Percentiles rank a stretch among this genome's conserved stretches.
Conservation (phyloP, 37 sponge, comb jelly and placozoan genomes). For the Diacarnus erythraeanus region DNA sequence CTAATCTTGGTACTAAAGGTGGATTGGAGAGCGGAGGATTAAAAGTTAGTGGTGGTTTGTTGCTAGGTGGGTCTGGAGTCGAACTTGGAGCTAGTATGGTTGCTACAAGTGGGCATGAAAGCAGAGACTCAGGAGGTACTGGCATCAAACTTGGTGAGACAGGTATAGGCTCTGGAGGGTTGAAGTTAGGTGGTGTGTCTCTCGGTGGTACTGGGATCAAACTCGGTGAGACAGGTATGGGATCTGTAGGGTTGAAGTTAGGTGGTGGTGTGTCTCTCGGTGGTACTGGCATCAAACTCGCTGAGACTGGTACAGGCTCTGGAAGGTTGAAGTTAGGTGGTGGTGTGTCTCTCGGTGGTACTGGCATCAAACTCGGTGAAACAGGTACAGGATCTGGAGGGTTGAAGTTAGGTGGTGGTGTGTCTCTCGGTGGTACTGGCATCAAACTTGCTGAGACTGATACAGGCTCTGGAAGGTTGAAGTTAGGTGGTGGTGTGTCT, state of each 20-base stretch:
- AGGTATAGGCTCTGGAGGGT: conserved; percentile 6
- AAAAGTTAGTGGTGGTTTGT: neutral
- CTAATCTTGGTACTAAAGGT: neutral
- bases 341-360: conserved; percentile 15
- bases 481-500: neutral
- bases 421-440: neutral
- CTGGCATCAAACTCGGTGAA: conserved; percentile 6
- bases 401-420: neutral
- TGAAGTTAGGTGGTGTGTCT: conserved; percentile 20
- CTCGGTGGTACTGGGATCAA: conserved; percentile 11
- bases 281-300: conserved; percentile 10
- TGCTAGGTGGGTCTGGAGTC: neutral
- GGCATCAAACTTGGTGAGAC: neutral
- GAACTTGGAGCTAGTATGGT: neutral
- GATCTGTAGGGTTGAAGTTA: conserved; percentile 1
- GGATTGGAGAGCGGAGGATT: conserved; percentile 2
- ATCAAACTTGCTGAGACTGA: neutral
- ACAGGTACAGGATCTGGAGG: neutral
- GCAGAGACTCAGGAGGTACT: conserved; percentile 22
- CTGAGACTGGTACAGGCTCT: neutral
- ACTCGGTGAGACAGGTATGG: neutral
- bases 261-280: conserved; percentile 22
- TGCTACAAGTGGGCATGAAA: neutral
- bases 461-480: neutral
- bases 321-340: neutral